phyloP scores from a whole-genome alignment of 2,888 invertebrate genomes.

The Cosmorhoe ocellata region DNA sequence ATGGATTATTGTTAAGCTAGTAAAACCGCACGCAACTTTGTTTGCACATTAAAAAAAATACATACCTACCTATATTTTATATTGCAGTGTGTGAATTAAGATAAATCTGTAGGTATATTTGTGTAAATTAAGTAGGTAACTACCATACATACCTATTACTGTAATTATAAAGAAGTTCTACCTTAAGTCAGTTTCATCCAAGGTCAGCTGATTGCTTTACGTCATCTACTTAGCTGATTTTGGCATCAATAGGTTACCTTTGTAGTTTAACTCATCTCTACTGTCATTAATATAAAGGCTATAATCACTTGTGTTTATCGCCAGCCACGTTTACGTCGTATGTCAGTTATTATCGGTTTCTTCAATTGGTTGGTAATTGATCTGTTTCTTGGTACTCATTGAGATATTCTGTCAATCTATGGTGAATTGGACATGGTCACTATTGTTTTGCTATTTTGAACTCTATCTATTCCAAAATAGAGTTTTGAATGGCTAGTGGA shows the following conservation, averaged over 20 bases:
- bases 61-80: too few species aligned
- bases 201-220: constrained; percentile 38
- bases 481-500: too few species aligned
- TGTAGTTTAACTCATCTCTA: constrained; percentile 7
- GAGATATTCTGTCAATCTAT: constrained; percentile 15
- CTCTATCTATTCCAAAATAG: background rate
- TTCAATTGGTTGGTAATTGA: constrained; percentile 39
- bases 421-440: background rate
- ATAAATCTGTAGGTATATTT: too few species aligned
- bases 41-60: too few species aligned
- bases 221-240: constrained; percentile 49
- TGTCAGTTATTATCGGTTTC: constrained; percentile 31
- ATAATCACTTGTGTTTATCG: constrained; percentile 15
- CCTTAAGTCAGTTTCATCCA: constrained; percentile 37
- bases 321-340: constrained; percentile 26
- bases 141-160: too few species aligned
- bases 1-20: too few species aligned
- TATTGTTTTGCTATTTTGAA: background rate
- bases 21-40: too few species aligned
- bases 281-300: constrained; percentile 2
- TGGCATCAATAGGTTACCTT: constrained; percentile 27
- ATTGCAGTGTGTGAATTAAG: too few species aligned
- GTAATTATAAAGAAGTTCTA: background rate
- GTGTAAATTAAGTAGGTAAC: too few species aligned
- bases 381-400: constrained; percentile 34